Base-by-base conservation (phyloP, 2,113 vertebrate species). In the Phaethornis superciliosus region DNA sequence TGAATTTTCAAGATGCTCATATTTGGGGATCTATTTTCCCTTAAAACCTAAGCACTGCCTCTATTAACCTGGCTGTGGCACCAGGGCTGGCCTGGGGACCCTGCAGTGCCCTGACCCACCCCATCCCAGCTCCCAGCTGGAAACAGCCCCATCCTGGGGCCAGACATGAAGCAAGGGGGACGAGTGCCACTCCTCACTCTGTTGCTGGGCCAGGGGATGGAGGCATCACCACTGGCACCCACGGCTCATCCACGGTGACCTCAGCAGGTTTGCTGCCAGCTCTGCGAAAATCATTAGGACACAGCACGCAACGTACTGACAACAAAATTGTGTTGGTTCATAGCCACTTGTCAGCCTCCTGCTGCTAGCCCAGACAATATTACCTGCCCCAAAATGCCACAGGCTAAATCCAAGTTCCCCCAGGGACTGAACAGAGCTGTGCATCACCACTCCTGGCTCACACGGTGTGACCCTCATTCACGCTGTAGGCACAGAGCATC, bases 251-350 rank as follows among this genome's bases (percentile, higher is more conserved):
- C 28, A 32, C 9, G 20, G 32, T 10, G 9, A 76, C 51, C n/a
- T 5, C 15, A 2, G 22, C 52, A 47, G 37, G 49, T 87, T 75
- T 52, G 21, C 62, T n/a, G 19, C 33, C 55, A 49, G 22, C 32
- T 55, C 68, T 3, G 3, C 42, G 20, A 26, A 77, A 71, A 23
- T 6, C 52, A 6, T 18, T 6, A 65, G 46, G n/a, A n/a, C 1
- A 0, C 1, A 35, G 15, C 68, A 23, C 0, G 0, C 21, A 56
- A 37, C 3, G 30, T 52, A 7, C 13, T 0, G 6, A 21, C 0
- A 18, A 32, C 47, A 56, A 58, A 82, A 16, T 37, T 46, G 9
- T 2, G 12, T 8, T 28, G 49, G 28, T 33, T 22, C 74, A 24
- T 56, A 16, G 74, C 28, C 15, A 9, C 2, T 10, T 33, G 5